A percentile compares a stretch with the other conserved stretches of the same genome.
Conservation (phyloP, 2,797 vertebrate genomes). For the Fringilla coelebs region DNA sequence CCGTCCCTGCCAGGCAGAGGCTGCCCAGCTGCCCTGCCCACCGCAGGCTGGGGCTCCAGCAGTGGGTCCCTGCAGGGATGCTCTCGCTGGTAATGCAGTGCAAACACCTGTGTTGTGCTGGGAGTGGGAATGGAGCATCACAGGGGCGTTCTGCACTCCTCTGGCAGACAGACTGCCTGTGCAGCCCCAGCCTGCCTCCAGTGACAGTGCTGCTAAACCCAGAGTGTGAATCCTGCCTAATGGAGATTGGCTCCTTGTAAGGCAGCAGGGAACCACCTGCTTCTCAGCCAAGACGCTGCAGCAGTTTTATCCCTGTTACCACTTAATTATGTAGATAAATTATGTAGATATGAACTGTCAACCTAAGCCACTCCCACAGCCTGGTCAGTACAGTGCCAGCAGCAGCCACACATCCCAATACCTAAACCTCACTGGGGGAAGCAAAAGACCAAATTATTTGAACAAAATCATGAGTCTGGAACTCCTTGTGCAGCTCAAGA, state of each 20-base stretch:
- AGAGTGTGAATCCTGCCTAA: no score
- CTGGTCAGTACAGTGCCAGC: neutral
- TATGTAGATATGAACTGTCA: neutral
- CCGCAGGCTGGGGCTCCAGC: rapidly evolving
- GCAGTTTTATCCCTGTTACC: neutral
- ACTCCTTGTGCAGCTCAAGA: neutral
- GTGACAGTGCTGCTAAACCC: rapidly evolving
- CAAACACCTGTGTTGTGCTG: rapidly evolving
- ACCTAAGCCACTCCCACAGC: neutral
- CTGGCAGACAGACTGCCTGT: rapidly evolving
- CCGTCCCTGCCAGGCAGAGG: neutral
- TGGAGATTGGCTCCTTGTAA: rapidly evolving
- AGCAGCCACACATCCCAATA: neutral
- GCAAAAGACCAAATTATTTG: neutral
- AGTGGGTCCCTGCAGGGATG: rapidly evolving
- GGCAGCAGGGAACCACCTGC: rapidly evolving
- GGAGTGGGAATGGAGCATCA: rapidly evolving
- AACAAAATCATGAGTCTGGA: neutral
- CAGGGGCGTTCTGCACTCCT: neutral
- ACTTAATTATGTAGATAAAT: neutral
- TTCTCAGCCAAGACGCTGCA: neutral
- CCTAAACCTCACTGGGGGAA: neutral
- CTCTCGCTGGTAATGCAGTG: rapidly evolving
- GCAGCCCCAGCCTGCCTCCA: neutral
- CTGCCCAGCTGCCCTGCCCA: rapidly evolving